Conservation (phyloP, 2,888 invertebrate species). For the Nebria brevicollis region DNA sequence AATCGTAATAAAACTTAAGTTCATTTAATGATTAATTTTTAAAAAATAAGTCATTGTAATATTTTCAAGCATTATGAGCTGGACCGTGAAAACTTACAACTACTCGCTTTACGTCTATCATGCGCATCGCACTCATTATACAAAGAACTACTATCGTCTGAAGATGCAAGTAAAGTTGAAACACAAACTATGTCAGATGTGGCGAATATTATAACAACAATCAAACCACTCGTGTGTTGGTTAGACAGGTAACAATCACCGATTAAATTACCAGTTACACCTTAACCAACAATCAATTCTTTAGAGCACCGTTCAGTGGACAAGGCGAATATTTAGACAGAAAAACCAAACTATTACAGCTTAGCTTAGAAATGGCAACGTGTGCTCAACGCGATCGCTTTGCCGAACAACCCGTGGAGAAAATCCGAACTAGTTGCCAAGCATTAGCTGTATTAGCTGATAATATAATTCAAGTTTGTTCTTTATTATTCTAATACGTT, state of each 20-base stretch:
- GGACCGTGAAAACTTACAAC: constrained; percentile 91
- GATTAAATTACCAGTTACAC: neutral
- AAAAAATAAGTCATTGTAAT: neutral
- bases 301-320: constrained; percentile 70
- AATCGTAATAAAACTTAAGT: too few relatives aligned
- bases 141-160: constrained; percentile 72
- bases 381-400: constrained; percentile 92
- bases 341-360: constrained; percentile 77
- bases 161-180: constrained; percentile 72
- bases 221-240: constrained; percentile 92
- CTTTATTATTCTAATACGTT: neutral
- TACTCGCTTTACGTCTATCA: constrained; percentile 84
- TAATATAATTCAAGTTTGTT: constrained; percentile 80
- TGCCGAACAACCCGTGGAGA: constrained; percentile 85
- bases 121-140: constrained; percentile 83
- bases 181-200: constrained; percentile 87
- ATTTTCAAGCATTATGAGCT: constrained; percentile 83
- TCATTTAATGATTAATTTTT: neutral
- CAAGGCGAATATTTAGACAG: constrained; percentile 76
- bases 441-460: constrained; percentile 83
- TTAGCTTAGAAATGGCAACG: constrained; percentile 88
- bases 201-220: constrained; percentile 82
- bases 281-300: constrained; percentile 42
- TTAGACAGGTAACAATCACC: constrained; percentile 74
- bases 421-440: constrained; percentile 77